phyloP scores from a whole-genome alignment of 2,888 invertebrate genomes.

The Andrena fulva region DNA sequence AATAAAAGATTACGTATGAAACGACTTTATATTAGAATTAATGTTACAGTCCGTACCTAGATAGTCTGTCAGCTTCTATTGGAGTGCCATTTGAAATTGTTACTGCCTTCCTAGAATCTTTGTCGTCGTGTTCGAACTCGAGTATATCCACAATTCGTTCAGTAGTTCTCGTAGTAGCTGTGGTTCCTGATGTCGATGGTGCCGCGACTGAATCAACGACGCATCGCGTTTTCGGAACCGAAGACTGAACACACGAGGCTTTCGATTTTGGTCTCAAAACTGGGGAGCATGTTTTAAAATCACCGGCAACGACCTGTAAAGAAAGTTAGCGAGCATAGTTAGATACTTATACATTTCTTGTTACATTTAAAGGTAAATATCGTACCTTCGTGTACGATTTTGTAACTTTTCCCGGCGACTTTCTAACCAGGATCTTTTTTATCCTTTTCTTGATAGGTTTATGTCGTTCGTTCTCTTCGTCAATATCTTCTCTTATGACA shows the following conservation, averaged over 20 bases:
- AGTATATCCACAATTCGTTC: not conserved
- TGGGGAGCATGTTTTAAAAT: conserved; percentile 32
- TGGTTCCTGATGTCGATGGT: not conserved
- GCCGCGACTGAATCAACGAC: not conserved
- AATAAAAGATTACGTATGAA: conserved; percentile 21
- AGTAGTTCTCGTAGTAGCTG: not conserved
- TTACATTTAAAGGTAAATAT: not conserved
- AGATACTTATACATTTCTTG: not conserved
- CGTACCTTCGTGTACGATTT: conserved; percentile 67
- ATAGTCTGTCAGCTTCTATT: conserved; percentile 74
- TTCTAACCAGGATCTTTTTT: conserved; percentile 62
- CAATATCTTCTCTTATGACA: conserved; percentile 35
- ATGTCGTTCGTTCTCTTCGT: conserved; percentile 18
- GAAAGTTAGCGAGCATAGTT: not conserved
- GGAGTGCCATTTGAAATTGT: conserved; percentile 68
- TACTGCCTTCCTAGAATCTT: conserved; percentile 60
- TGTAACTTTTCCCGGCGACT: conserved; percentile 66
- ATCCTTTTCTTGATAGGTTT: conserved; percentile 50
- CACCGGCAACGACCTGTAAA: conserved; percentile 24
- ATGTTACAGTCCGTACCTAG: conserved; percentile 67
- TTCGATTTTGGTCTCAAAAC: not conserved
- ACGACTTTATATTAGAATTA: not conserved
- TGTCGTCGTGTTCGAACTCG: conserved; percentile 37
- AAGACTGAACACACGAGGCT: not conserved
- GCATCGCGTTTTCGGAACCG: conserved; percentile 15